These are phyloP conservation scores for Drosophila mimica DNA, from an alignment of 2,888 invertebrate genomes.

Conservation along the genomic window DNA sequence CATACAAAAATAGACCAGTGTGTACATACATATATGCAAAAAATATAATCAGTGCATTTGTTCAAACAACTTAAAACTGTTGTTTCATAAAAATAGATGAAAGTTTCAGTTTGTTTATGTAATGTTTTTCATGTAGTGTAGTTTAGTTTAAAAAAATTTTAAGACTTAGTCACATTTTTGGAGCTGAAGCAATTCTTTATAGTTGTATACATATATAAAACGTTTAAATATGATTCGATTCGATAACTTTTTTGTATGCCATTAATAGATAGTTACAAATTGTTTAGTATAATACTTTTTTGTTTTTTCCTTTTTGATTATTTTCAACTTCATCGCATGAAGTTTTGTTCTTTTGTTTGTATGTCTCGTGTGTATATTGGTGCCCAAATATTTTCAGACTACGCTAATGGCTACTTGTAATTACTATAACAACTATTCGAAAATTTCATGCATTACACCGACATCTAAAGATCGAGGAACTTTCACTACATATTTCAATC, in stretches of 20 bases:
- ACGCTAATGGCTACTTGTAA: constrained; percentile 64
- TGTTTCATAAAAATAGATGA: constrained; percentile 39
- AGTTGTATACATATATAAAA: constrained; percentile 72
- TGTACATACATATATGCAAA: constrained; percentile 62
- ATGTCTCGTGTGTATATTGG: constrained; percentile 71
- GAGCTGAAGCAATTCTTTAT: constrained; percentile 64
- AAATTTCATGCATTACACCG: constrained; percentile 53
- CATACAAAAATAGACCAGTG: constrained; percentile 65
- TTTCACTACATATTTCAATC: constrained; percentile 58
- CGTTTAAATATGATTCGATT: constrained; percentile 57
- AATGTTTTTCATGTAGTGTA: constrained; percentile 30
- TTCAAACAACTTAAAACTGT: constrained; percentile 74
- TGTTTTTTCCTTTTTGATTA: constrained; percentile 3
- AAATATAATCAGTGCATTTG: constrained; percentile 73
- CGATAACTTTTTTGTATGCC: constrained; percentile 34
- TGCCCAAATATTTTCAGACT: constrained; percentile 76
- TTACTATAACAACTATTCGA: constrained; percentile 65
- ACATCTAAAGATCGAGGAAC: constrained; percentile 59
- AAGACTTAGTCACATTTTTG: constrained; percentile 53
- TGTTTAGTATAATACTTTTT: constrained; percentile 55
- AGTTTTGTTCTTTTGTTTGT: constrained; percentile 9
- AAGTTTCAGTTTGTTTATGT: constrained; percentile 4
- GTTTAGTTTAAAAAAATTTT: constrained; percentile 6
- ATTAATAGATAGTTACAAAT: constrained; percentile 72
- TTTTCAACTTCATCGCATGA: constrained; percentile 16